Evolutionary conservation across 2,113 vertebrate species (phyloP), one percentile per base, ranked within the genome.

Genomic region (Dipodomys spectabilis): DNA sequence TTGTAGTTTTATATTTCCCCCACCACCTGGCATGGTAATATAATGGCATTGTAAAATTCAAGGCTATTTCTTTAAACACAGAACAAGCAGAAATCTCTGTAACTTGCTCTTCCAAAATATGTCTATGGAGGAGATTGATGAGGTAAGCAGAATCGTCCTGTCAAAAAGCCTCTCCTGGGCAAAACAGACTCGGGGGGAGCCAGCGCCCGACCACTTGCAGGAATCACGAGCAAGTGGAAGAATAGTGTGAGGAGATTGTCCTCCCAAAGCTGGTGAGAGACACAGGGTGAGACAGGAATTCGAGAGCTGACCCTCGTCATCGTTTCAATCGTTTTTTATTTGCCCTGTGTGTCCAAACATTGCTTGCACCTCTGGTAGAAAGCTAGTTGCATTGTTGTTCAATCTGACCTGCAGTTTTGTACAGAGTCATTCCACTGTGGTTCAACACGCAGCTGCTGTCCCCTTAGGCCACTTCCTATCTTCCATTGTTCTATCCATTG

Each of bases 21-120:
- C 5, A 39, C 1, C 13, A 53, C 27, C 18, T 44, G 25, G 30
- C 7, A 68, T 4, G 74, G 28, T 84, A 92, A 90, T 60, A 77
- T 53, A 85, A 69, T 30, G 25, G 15, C 4, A 77, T 10, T 65
- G 0, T 35, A 44, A 78, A 53, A 30, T 22, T 53, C 7, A 65
- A 64, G 25, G 82, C 75, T 88, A 77, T 71, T 92, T 88, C 35
- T 71, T 60, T 86, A 91, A 92, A 62, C 8, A 74, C 2, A 79
- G 82, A 93, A 71, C 0, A 62, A 6, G 27, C 2, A 77, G 64
- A 74, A 32, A 44, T 62, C 85, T 79, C 13, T 28, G 44, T n/a
- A 32, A 69, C 30, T 57, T 65, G 82, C 90, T 84, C 72, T 23
- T 62, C 35, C 49, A n/a, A 82, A 93, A 88, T 82, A 69, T 20